phyloP scores from a whole-genome alignment of 2,888 invertebrate genomes.

The Cryptus viduatorius region DNA sequence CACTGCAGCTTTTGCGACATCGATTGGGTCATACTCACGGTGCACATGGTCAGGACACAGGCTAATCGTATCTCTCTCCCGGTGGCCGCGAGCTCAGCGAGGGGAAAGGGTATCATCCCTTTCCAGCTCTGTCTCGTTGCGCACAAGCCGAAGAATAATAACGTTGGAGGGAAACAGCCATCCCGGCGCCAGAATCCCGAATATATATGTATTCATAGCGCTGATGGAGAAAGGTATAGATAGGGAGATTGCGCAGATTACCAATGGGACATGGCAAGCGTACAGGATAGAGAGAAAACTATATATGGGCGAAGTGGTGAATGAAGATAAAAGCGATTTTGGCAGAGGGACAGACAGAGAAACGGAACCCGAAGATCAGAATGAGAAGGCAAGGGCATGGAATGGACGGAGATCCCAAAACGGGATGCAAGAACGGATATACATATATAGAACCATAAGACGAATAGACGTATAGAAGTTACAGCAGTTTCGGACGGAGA shows the following conservation, averaged over 20 bases:
- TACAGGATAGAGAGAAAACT: constrained; percentile 3
- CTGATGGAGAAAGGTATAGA: constrained; percentile 30
- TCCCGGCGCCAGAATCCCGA: constrained; percentile 74
- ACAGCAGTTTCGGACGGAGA: constrained; percentile 36
- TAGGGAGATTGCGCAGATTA: constrained; percentile 57
- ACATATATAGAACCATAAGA: constrained; percentile 43
- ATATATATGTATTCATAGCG: constrained; percentile 60
- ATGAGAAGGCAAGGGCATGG: constrained; percentile 21
- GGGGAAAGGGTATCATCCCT: not conserved
- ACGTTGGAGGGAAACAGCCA: constrained; percentile 68
- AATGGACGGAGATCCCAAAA: constrained; percentile 10
- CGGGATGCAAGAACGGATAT: constrained; percentile 38
- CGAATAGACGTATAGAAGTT: constrained; percentile 42
- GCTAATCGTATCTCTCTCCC: not conserved
- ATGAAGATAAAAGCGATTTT: constrained; percentile 39
- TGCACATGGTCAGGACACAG: not conserved
- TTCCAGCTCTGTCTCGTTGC: not conserved
- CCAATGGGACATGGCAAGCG: constrained; percentile 28
- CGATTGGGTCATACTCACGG: not conserved
- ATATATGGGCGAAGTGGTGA: constrained; percentile 3
- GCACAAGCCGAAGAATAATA: constrained; percentile 47
- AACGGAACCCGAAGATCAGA: constrained; percentile 31
- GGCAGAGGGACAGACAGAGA: constrained; percentile 19
- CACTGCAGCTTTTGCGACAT: not conserved
- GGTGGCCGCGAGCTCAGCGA: not conserved